These are phyloP conservation scores for Myrmophylax atrothorax DNA, from an alignment of 2,113 vertebrate genomes.

Conservation along the genomic window DNA sequence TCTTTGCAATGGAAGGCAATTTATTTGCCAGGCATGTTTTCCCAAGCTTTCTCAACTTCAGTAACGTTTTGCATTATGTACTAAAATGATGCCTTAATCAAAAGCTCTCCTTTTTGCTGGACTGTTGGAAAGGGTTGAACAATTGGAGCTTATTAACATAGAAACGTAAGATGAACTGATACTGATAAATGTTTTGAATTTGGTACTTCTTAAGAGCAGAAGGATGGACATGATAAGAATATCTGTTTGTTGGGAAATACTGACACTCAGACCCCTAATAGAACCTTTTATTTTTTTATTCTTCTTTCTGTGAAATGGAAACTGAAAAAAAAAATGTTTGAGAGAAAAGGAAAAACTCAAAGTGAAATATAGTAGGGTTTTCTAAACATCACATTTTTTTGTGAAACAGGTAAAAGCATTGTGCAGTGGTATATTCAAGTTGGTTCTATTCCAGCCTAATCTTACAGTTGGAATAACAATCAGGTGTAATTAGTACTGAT, in stretches of 20 bases:
- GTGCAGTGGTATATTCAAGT: background rate
- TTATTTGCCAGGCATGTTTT: conserved; percentile 4
- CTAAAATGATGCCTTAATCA: background rate
- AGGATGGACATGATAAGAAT: background rate
- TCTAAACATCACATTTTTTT: background rate
- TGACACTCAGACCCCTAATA: background rate
- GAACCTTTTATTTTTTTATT: background rate
- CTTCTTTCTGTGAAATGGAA: background rate
- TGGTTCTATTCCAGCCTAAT: background rate
- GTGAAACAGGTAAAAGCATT: background rate
- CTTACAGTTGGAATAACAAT: background rate
- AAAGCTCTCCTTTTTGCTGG: background rate
- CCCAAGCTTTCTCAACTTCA: background rate
- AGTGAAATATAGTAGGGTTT: background rate
- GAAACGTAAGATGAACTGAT: background rate
- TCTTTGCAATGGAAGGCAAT: background rate
- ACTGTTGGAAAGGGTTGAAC: background rate
- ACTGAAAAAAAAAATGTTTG: background rate
- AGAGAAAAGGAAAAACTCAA: background rate
- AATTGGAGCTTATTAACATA: background rate
- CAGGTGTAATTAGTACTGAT: background rate
- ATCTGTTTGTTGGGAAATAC: background rate
- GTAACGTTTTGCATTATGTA: conserved; percentile 3
- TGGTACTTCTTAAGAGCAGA: background rate
- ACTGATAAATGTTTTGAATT: background rate